Evolutionary conservation across 2,113 vertebrate genomes (phyloP), one percentile per base, ranked within the genome.

Genomic region (Alectura lathami): DNA sequence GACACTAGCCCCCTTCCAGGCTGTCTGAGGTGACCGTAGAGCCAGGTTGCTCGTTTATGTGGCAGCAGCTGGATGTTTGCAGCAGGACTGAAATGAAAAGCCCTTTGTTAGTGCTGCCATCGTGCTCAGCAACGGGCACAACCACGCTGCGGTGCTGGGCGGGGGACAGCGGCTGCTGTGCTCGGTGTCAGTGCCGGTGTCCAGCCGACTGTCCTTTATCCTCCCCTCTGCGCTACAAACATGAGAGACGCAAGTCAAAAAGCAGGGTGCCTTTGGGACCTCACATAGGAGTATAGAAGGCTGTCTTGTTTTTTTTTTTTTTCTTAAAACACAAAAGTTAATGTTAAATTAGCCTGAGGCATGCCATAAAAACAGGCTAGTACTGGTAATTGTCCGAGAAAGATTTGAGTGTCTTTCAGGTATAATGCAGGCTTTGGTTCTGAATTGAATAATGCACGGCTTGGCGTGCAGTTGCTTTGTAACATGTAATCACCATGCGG

Each of bases 111-210:
- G 70, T 16, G 2, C 57, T 57, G 76, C n/a, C 45, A 5, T 16
- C 54, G 17, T 8, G 10, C 67, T 77, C 8, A 0, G 79, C 13
- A 26, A 40, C 2, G 17, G 48, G n/a, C 27, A 22, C 23, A 10
- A 5, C 36, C 43, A 11, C 6, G 0, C 30, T 8, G 1, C 5
- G 0, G 45, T 34, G 11, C 66, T 56, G 4, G 42, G 43, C 66
- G 36, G 86, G 13, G 17, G 48, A 11, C 29, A 24, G 1, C 23
- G 2, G 2, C 0, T 1, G n/a, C 60, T 23, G 15, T 16, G 6
- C 12, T 18, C 43, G 5, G 0, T 5, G 15, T 50, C 27, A 26
- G 40, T 2, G 56, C 45, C 6, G 8, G 8, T 29, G 48, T 59
- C 27, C 50, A 27, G 26, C 67, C 63, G 40, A 14, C 2, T 0